A percentile compares a stretch with the other conserved stretches of the same genome.
These are phyloP conservation scores for Actinopyga echinites DNA, from an alignment of 53 echinoderm and acorn worm genomes.

Conservation along the genomic window DNA sequence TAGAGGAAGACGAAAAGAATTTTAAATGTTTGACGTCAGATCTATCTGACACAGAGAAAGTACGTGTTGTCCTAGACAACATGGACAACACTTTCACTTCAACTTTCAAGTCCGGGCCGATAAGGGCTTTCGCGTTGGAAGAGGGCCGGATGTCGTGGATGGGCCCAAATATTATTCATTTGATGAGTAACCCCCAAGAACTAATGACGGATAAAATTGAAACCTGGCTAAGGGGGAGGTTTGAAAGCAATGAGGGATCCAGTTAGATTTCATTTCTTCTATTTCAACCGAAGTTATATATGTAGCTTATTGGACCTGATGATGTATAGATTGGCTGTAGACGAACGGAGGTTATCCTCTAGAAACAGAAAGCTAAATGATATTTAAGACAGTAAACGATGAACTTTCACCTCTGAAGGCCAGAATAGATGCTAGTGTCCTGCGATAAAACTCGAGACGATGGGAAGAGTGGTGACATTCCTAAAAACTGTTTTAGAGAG, in stretches of 20 bases:
- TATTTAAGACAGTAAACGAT: too few species aligned
- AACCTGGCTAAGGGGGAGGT: conserved; percentile 31
- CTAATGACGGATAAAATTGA: conserved; percentile 34
- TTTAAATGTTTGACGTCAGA: conserved; percentile 43
- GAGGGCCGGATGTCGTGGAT: not conserved
- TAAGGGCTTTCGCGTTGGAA: conserved; percentile 29
- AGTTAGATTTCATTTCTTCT: too few species aligned
- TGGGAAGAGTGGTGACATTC: too few species aligned
- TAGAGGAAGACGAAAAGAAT: conserved; percentile 32
- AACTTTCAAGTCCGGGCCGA: conserved; percentile 13
- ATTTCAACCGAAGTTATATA: too few species aligned
- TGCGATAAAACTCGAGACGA: too few species aligned
- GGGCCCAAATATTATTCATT: conserved; percentile 25
- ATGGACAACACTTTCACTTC: conserved; percentile 26
- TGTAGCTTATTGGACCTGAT: too few species aligned
- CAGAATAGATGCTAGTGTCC: too few species aligned
- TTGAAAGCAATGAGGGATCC: not conserved
- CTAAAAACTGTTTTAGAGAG: too few species aligned
- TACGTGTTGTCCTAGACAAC: conserved; percentile 35
- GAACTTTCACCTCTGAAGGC: too few species aligned
- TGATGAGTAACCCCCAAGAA: conserved; percentile 33
- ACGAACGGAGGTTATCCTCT: too few species aligned
- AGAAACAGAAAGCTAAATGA: too few species aligned
- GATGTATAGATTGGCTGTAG: too few species aligned
- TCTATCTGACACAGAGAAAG: conserved; percentile 26